Evolutionary conservation across 2,888 invertebrate species (phyloP).

Genomic region (Emmelina monodactyla): DNA sequence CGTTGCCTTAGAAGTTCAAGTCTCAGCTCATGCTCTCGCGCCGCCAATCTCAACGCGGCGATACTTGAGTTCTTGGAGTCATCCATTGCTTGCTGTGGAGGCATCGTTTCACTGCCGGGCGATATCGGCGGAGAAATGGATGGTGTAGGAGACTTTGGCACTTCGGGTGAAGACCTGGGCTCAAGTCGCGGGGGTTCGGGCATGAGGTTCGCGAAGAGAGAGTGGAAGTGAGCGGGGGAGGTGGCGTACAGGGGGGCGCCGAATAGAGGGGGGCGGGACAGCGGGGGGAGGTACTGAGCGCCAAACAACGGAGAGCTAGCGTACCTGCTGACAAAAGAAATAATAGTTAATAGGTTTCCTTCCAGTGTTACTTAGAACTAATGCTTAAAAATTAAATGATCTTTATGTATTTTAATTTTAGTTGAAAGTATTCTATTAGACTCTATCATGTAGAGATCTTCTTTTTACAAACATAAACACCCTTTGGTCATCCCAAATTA

Average conservation of each 20-base stretch:
- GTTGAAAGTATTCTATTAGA: no score
- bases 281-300: constrained; percentile 45
- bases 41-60: constrained; percentile 84
- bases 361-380: no score
- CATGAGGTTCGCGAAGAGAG: constrained; percentile 81
- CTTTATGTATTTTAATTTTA: no score
- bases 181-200: constrained; percentile 46
- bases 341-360: no score
- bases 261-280: constrained; percentile 44
- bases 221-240: constrained; percentile 78
- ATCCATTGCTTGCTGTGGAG: constrained; percentile 48
- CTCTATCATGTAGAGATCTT: no score
- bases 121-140: constrained; percentile 64
- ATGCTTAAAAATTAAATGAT: no score
- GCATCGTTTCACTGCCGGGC: constrained; percentile 57
- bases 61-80: constrained; percentile 88
- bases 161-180: constrained; percentile 26
- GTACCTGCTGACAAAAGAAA: constrained; percentile 40
- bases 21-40: constrained; percentile 87
- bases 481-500: no score
- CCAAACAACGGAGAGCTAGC: constrained; percentile 49
- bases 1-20: constrained; percentile 82
- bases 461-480: no score
- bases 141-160: constrained; percentile 36
- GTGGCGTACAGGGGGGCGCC: constrained; percentile 53